These are phyloP conservation scores for Eupithecia subfuscata DNA, from an alignment of 2,888 invertebrate species.

Conservation along the genomic window DNA sequence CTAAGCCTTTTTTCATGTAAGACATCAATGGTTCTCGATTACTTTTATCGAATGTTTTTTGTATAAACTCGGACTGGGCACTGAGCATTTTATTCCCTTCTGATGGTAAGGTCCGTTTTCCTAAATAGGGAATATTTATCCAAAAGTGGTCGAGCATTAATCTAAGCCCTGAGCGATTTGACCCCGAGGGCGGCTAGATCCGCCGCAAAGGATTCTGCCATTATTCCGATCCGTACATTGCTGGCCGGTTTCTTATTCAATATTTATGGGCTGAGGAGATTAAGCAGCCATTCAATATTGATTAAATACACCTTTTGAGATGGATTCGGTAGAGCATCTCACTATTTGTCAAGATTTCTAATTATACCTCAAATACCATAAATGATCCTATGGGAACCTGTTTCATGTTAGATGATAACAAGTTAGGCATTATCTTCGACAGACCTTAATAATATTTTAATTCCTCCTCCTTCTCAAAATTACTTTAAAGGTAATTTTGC, in stretches of 20 bases:
- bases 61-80: too few relatives aligned
- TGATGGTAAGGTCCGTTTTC: not conserved
- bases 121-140: constrained; percentile 54
- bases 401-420: too few relatives aligned
- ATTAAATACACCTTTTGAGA: constrained; percentile 34
- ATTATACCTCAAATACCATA: not conserved
- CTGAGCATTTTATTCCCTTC: not conserved
- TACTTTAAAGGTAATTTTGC: not conserved
- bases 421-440: too few relatives aligned
- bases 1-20: too few relatives aligned
- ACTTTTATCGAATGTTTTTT: too few relatives aligned
- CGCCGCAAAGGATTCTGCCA: constrained; percentile 34
- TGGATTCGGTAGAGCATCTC: not conserved
- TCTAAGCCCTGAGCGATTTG: constrained; percentile 53
- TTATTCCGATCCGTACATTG: constrained; percentile 44
- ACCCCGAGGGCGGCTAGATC: constrained; percentile 45
- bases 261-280: constrained; percentile 48
- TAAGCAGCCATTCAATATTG: constrained; percentile 45
- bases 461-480: not conserved
- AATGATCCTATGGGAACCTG: not conserved
- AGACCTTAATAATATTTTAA: not conserved
- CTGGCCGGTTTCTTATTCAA: constrained; percentile 48
- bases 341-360: not conserved
- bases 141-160: constrained; percentile 61
- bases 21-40: too few relatives aligned